Conservation (phyloP, 2,888 invertebrate species). For the Schizotus pectinicornis region DNA sequence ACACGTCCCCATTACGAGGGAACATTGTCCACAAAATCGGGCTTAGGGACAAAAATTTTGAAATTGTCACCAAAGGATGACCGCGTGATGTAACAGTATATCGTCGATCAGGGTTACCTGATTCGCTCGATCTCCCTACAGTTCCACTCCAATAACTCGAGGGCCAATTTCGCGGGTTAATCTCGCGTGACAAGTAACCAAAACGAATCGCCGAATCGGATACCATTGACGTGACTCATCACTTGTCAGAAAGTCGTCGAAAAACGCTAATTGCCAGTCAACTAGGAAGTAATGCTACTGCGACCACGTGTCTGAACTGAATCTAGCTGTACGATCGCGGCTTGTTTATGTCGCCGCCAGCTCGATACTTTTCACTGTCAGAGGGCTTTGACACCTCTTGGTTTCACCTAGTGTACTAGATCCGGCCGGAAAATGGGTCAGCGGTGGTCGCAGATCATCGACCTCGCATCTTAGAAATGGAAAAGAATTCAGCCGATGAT, state of each 20-base stretch:
- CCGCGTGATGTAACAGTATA: constrained; percentile 4
- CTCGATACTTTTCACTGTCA: constrained; percentile 47
- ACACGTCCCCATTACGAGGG: neutral
- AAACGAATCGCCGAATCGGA: constrained; percentile 15
- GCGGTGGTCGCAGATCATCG: constrained; percentile 23
- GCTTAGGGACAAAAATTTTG: too few relatives aligned
- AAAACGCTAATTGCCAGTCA: constrained; percentile 4
- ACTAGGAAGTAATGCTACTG: neutral
- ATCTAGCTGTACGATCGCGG: constrained; percentile 7
- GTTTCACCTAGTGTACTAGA: constrained; percentile 50
- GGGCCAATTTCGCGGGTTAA: constrained; percentile 8
- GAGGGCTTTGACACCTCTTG: constrained; percentile 46
- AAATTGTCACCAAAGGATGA: too few relatives aligned
- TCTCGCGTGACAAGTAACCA: constrained; percentile 1
- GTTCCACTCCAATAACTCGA: constrained; percentile 20
- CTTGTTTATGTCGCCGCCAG: constrained; percentile 27
- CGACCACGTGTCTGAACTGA: constrained; percentile 24
- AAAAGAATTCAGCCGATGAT: constrained; percentile 22
- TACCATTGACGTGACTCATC: constrained; percentile 1
- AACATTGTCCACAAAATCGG: neutral
- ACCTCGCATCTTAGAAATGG: constrained; percentile 24
- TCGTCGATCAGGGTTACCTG: constrained; percentile 8
- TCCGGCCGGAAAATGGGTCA: constrained; percentile 43
- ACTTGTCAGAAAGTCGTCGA: neutral
- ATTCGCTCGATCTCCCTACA: neutral